A percentile compares a stretch with the other conserved stretches of the same genome.
Conservation (phyloP, 64 coral and sea anemone genomes). For the Stichodactyla mertensii region DNA sequence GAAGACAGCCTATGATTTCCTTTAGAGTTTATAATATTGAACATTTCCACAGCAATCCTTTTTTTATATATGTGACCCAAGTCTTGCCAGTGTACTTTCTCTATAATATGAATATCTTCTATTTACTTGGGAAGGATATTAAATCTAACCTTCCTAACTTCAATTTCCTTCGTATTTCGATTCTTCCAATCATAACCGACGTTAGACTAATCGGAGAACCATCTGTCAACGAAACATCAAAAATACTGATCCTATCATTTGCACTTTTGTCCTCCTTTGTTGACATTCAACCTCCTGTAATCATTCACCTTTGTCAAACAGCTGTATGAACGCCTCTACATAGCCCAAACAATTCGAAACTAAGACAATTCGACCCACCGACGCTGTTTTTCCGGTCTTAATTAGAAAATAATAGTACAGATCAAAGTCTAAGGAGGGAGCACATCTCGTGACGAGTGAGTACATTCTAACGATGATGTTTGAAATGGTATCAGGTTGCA, state of each 20-base stretch:
- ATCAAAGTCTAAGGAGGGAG: not conserved
- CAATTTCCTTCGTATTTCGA: not conserved
- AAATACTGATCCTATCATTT: constrained; percentile 6
- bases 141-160: not conserved
- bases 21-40: too few relatives aligned
- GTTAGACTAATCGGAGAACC: not conserved
- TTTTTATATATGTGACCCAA: too few relatives aligned
- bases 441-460: not conserved
- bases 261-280: not conserved
- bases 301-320: not conserved
- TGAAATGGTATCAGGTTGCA: not conserved
- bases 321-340: not conserved
- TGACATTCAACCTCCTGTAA: not conserved
- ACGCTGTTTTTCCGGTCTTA: not conserved
- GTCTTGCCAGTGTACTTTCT: too few relatives aligned
- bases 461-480: not conserved
- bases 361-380: not conserved
- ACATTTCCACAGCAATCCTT: too few relatives aligned
- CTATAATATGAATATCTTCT: too few relatives aligned
- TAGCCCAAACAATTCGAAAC: not conserved
- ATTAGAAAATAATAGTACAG: not conserved
- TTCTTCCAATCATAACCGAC: not conserved
- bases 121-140: not conserved
- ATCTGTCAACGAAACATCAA: not conserved
- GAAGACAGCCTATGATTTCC: too few relatives aligned